Base-by-base conservation (phyloP, 2,113 vertebrate genomes). In the Carettochelys insculpta region DNA sequence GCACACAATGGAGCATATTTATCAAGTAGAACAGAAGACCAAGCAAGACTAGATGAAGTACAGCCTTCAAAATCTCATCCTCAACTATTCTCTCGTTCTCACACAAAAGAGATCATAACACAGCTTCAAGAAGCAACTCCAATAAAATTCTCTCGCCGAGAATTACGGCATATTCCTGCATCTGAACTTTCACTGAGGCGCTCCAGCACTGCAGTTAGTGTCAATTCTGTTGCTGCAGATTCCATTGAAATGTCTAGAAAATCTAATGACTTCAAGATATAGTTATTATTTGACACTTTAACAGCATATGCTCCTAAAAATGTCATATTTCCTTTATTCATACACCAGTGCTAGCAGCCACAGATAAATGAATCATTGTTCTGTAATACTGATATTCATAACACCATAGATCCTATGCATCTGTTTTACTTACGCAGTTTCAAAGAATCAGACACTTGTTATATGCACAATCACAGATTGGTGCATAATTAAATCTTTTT, bases 171-270 rank as follows among this genome's bases (percentile, higher is more conserved):
- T 81, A 98, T 98, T 86, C 96, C 97, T 89, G 88, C 96, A 8
- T 77, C 96, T 41, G 97, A 98, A 65, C 95, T 98, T 47, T 96
- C 96, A 54, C 93, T 93, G 68, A 97, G 96, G 88, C 95, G 94
- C 12, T 97, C 97, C 24, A 89, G 82, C 80, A 92, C 97, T 88
- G 96, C 92, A 80, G 93, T 11, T 71, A 97, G 97, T 86, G 89
- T 90, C 53, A 97, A 95, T 89, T 96, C 92, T 48, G 56, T 92
- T 98, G 85, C 90, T 94, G 29, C 95, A 85, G 98, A 99, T 95
- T 98, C 98, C 12, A 97, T 97, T 22, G 97, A 99, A 94, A 94
- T 97, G 73, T 29, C 95, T 83, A 95, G 92, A 95, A 98, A 97
- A 87, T 92, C 65, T 29, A 94, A 93, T 86, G 94, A 96, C 90